Evolutionary conservation across 1,140 invertebrate species (phyloP).

Genomic region (Thaumetopoea pityocampa): DNA sequence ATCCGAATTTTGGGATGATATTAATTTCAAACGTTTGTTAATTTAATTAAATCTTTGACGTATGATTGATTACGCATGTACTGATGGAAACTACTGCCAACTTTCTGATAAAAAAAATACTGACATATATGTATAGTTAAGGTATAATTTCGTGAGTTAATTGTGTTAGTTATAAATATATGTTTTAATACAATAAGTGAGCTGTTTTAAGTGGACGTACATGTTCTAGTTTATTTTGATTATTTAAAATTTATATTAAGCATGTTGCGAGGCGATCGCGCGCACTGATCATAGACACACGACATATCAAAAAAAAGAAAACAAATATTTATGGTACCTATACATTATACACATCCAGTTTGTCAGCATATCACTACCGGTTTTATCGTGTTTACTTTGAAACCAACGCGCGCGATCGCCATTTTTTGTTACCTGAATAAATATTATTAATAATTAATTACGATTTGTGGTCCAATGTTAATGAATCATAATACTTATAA

Average conservation of each 20-base stretch:
- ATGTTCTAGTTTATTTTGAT: constrained; percentile 68
- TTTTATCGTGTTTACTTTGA: constrained; percentile 16
- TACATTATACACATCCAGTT: constrained; percentile 23
- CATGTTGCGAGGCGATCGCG: constrained; percentile 50
- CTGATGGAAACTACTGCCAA: constrained; percentile 69
- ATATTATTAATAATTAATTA: constrained; percentile 73
- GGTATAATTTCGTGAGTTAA: constrained; percentile 60
- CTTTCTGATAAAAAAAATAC: constrained; percentile 58
- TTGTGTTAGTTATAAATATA: constrained; percentile 70
- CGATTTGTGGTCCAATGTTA: constrained; percentile 74
- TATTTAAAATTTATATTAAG: constrained; percentile 65
- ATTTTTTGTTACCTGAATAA: constrained; percentile 75
- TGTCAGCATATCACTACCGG: constrained; percentile 16
- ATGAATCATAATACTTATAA: constrained; percentile 71
- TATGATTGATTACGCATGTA: constrained; percentile 46
- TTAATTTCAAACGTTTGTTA: constrained; percentile 31
- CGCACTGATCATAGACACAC: constrained; percentile 17
- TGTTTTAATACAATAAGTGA: constrained; percentile 66
- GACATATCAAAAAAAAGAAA: constrained; percentile 46
- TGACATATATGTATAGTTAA: constrained; percentile 50
- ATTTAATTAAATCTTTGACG: constrained; percentile 23
- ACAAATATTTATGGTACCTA: constrained; percentile 25
- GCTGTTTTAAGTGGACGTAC: constrained; percentile 58
- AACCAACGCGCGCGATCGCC: constrained; percentile 38
- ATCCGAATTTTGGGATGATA: constrained; percentile 61